phyloP scores from a whole-genome alignment of 1,140 invertebrate genomes.

The Habropoda laboriosa region DNA sequence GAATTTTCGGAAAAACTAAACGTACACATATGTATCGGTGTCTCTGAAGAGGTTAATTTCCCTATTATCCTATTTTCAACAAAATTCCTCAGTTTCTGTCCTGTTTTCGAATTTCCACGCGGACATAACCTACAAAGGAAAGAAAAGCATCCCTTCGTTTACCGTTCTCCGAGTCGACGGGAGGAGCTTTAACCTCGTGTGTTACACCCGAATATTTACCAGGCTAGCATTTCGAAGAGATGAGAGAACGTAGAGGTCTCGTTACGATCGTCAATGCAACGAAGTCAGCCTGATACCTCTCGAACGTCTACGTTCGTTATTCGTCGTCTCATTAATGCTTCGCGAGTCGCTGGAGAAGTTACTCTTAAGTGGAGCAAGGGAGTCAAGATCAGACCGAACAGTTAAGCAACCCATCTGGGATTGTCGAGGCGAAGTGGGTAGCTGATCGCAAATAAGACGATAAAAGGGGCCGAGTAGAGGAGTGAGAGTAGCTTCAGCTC shows the following conservation, averaged over 20 bases:
- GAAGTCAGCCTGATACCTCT: constrained; percentile 4
- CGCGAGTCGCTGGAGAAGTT: constrained; percentile 5
- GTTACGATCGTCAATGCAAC: not conserved
- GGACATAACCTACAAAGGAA: no score
- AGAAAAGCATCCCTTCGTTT: no score
- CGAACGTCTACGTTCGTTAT: constrained; percentile 21
- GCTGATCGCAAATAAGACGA: constrained; percentile 46
- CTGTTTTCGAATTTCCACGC: no score
- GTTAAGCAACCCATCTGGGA: constrained; percentile 31
- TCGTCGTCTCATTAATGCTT: constrained; percentile 32
- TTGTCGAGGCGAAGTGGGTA: constrained; percentile 8
- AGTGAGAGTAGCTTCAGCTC: constrained; percentile 12
- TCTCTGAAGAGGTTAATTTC: no score
- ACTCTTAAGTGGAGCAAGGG: constrained; percentile 18
- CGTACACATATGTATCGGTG: no score
- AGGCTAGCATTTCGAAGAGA: not conserved
- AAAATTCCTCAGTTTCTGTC: no score
- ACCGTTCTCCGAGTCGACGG: no score
- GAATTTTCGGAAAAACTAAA: no score
- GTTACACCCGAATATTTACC: not conserved
- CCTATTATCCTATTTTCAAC: no score
- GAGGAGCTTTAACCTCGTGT: not conserved
- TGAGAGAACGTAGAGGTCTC: not conserved
- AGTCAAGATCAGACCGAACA: constrained; percentile 37
- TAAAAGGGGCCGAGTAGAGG: constrained; percentile 23